Evolutionary conservation across 2,797 vertebrate genomes (phyloP), one percentile per base, ranked within the genome.

Genomic region (Anguilla pacifica): DNA sequence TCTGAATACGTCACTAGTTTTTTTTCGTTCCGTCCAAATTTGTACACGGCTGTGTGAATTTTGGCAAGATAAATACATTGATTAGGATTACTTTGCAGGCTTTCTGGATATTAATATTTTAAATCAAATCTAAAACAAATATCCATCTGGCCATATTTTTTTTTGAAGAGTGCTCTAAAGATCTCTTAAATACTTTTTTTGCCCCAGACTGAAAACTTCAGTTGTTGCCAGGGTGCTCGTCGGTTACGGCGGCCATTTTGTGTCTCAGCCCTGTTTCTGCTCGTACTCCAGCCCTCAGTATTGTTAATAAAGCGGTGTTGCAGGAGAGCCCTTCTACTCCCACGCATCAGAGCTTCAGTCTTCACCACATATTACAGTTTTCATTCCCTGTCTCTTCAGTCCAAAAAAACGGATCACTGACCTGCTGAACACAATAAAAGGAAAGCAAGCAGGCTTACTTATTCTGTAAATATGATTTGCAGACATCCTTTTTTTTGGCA

Each of bases 51-150:
- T 39, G 72, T 77, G 28, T 77, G 72, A 46, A 43, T 46, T 43
- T 79, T 17, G 15, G 35, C 7, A 39, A 39, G 35, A 43, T 79
- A 43, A 43, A 43, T 43, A 79, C 46, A 3, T 43, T 79, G 17
- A 79, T 74, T 74, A 70, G 64, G 64, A 70, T 39, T 31, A 17
- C 72, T 77, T 35, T 15, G 6, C 31, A 35, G 72, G 72, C 28
- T 77, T 77, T 39, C 15, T 35, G 39, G 72, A 77, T 77, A 35
- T 77, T 39, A 77, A 39, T 39, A 77, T 77, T 77, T 77, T 77
- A 39, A 77, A 35, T 39, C 72, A 0, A 77, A 43, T 77, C 72
- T 39, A 77, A 77, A 77, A 77, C 72, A 15, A 77, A 74, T 74
- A 74, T 74, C 70, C 70, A 31, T 39, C 28, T 13, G 35, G 28